phyloP scores from a whole-genome alignment of 2,797 vertebrate species.

The Rallus crepitans region DNA sequence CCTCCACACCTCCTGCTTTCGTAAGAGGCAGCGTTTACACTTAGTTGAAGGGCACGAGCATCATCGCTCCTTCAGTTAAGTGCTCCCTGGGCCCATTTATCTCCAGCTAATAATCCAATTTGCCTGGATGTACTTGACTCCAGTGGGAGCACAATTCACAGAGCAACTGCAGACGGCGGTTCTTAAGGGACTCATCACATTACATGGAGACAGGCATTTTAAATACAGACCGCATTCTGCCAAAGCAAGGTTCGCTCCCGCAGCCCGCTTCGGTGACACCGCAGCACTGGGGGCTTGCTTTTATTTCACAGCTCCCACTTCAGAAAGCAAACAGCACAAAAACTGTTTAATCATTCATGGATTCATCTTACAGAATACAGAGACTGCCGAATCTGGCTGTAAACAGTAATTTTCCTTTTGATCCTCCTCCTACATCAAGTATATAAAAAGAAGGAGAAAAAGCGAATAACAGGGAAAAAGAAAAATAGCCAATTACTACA shows the following conservation, averaged over 20 bases:
- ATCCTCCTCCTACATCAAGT: not conserved
- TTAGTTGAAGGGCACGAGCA: not conserved
- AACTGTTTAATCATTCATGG: conserved; percentile 11
- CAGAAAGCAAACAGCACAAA: not conserved
- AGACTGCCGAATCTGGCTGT: not conserved
- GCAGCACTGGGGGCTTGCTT: not conserved
- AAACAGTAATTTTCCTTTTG: not conserved
- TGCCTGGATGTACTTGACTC: conserved; percentile 16
- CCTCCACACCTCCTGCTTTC: not conserved
- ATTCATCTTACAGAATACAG: not conserved
- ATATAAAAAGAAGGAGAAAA: not conserved
- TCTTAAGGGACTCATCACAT: conserved; percentile 52
- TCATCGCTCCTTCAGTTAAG: not conserved
- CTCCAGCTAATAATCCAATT: conserved; percentile 46
- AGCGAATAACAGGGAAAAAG: not conserved
- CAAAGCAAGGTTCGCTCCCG: not conserved
- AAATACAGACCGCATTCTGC: conserved; percentile 5
- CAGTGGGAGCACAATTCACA: conserved; percentile 21
- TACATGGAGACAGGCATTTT: not conserved
- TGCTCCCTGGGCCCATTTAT: conserved; percentile 47
- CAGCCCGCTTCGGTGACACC: not conserved
- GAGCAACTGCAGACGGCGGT: not conserved
- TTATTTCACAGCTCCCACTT: not conserved
- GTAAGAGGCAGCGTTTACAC: not conserved
- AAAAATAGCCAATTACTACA: not conserved